A percentile compares a stretch with the other conserved stretches of the same genome.
phyloP scores from a whole-genome alignment of 2,797 vertebrate species.

The Crotalus adamanteus region DNA sequence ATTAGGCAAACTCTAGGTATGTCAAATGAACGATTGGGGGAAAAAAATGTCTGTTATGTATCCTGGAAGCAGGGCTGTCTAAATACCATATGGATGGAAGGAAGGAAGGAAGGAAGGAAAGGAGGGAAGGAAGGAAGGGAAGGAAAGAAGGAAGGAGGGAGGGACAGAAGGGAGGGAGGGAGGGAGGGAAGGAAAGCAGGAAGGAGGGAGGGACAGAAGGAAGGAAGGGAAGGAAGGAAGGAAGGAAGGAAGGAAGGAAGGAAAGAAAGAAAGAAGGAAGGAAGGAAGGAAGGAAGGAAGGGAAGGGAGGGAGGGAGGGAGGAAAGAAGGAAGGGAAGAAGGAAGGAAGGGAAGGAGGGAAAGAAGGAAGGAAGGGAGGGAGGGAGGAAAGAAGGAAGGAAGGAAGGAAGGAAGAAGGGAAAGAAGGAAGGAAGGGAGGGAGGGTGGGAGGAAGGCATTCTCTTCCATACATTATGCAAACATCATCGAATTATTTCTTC shows the following conservation, averaged over 20 bases:
- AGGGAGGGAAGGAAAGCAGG: no score
- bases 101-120: fast-evolving
- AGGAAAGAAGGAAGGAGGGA: fast-evolving
- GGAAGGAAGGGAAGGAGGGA: fast-evolving
- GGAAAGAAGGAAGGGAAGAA: fast-evolving
- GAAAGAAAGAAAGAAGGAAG: fast-evolving
- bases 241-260: fast-evolving
- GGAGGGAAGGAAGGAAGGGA: fast-evolving
- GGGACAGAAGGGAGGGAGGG: fast-evolving
- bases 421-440: background rate
- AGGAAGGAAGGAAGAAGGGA: background rate
- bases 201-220: no score
- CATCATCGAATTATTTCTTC: background rate
- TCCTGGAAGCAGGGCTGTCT: background rate
- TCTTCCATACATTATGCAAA: background rate
- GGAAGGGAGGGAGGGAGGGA: fast-evolving
- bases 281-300: background rate
- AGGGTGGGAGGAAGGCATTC: background rate
- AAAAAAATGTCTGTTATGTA: background rate
- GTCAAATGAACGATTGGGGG: background rate
- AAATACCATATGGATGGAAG: background rate
- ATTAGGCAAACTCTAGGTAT: background rate
- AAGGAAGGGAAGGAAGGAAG: no score
- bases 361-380: background rate
- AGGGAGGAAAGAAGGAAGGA: no score